Evolutionary conservation across 2,113 vertebrate genomes (phyloP).

Genomic region (Centropristis striata): DNA sequence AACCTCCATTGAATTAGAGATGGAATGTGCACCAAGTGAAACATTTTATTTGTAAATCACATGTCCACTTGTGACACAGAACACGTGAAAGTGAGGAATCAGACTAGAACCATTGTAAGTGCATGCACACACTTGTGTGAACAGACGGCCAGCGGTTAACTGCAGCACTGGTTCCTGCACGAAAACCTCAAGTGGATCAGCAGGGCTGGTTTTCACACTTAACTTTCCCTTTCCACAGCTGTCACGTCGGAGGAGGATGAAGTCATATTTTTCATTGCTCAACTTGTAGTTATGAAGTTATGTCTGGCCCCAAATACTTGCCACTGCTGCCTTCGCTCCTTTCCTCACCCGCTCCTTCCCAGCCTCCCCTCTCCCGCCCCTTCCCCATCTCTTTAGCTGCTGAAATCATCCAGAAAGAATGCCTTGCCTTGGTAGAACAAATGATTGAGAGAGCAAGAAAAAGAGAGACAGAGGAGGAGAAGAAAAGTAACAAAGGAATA

Average conservation of each 20-base stretch:
- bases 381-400: slow-evolving; percentile 58
- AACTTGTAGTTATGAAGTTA: slow-evolving; percentile 82
- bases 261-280: slow-evolving; percentile 79
- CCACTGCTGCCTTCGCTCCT: slow-evolving; percentile 68
- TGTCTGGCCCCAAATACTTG: slow-evolving; percentile 73
- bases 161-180: slow-evolving; percentile 22
- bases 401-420: slow-evolving; percentile 85
- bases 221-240: slow-evolving; percentile 61
- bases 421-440: slow-evolving; percentile 76
- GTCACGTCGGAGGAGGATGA: slow-evolving; percentile 73
- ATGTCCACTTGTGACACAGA: neutral
- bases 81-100: neutral
- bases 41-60: neutral
- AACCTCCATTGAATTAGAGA: neutral
- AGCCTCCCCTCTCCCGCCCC: neutral
- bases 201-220: slow-evolving; percentile 60
- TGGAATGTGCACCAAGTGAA: neutral
- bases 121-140: neutral
- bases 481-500: slow-evolving; percentile 51
- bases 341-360: slow-evolving; percentile 36
- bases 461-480: slow-evolving; percentile 37
- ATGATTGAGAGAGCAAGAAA: slow-evolving; percentile 67
- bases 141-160: neutral
- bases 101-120: neutral
- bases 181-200: slow-evolving; percentile 55